Evolutionary conservation across 2,113 vertebrate genomes (phyloP), one percentile per base, ranked within the genome.

Genomic region (Mobula birostris): DNA sequence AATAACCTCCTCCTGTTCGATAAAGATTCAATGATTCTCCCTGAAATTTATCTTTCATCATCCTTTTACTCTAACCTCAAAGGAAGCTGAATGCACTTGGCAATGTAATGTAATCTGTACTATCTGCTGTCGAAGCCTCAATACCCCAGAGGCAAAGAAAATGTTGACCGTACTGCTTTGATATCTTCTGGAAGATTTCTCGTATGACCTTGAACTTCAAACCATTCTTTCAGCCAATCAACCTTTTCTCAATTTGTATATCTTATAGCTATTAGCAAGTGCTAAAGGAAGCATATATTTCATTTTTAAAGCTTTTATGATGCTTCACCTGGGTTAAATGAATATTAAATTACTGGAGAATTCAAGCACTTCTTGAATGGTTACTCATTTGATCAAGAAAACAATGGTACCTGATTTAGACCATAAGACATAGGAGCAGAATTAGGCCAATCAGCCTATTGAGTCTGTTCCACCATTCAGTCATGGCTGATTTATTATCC

Each of bases 21-120:
- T 5, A 2, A 24, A 74, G 19, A 74, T 74, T 74, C 72, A 74
- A 74, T 74, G 2, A 74, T 24, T 74, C 72, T 74, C 72, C 72
- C 15, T 74, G 72, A 74, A 74, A 24, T 74, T 74, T 24, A 74
- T 19, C 5, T 66, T 66, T 90, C 61, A 90, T 68, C 32, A 15
- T 68, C 63, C 0, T 63, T 48, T 2, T 66, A 32, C 29, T 66
- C n/a, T 29, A 66, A 3, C 11, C 32, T 14, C 1, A 32, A 90
- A 66, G 85, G 85, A 66, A 90, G n/a, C n/a, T 8, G 61, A 90
- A 90, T 90, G 32, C n/a, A 2, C 29, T 90, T 90, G n/a, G n/a
- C 32, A 66, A 61, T 66, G 17, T n/a, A 90, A 90, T 32, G 58
- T 66, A 14, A 58, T 87, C 5, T 32, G 85, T 61, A 90, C 0